phyloP scores from a whole-genome alignment of 2,888 invertebrate genomes.

The Dasysyrphus albostriatus region DNA sequence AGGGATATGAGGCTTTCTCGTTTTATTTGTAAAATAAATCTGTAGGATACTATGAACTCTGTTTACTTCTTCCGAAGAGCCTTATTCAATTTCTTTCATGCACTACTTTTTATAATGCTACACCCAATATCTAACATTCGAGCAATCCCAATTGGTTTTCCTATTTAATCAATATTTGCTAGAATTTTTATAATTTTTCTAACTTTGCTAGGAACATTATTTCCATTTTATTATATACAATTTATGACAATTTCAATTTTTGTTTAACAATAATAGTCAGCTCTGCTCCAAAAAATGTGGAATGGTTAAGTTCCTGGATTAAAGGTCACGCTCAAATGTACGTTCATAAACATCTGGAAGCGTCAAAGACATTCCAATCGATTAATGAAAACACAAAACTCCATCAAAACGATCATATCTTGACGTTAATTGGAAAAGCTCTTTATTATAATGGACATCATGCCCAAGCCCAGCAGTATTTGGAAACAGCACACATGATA shows the following conservation, averaged over 20 bases:
- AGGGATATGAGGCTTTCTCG: no score
- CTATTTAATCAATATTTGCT: no score
- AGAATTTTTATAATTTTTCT: no score
- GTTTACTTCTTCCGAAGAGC: no score
- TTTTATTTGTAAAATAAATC: no score
- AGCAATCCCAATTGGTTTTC: no score
- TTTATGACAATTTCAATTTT: not conserved
- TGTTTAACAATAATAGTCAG: conserved; percentile 75
- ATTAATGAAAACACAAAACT: conserved; percentile 88
- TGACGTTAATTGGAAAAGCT: conserved; percentile 89
- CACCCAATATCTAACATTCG: no score
- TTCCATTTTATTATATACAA: not conserved
- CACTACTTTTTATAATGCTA: no score
- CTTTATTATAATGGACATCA: conserved; percentile 90
- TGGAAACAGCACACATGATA: conserved; percentile 83
- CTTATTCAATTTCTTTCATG: no score
- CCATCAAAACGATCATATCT: conserved; percentile 88
- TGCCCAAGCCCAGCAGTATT: conserved; percentile 86
- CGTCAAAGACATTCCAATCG: conserved; percentile 87
- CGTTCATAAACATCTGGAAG: conserved; percentile 88
- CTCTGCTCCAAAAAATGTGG: conserved; percentile 80
- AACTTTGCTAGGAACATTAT: not conserved
- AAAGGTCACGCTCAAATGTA: conserved; percentile 88
- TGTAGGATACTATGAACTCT: no score
- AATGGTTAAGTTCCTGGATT: conserved; percentile 87